Evolutionary conservation across 2,888 invertebrate species (phyloP), one percentile per base, ranked within the genome.

Genomic region (Aplocera efformata): DNA sequence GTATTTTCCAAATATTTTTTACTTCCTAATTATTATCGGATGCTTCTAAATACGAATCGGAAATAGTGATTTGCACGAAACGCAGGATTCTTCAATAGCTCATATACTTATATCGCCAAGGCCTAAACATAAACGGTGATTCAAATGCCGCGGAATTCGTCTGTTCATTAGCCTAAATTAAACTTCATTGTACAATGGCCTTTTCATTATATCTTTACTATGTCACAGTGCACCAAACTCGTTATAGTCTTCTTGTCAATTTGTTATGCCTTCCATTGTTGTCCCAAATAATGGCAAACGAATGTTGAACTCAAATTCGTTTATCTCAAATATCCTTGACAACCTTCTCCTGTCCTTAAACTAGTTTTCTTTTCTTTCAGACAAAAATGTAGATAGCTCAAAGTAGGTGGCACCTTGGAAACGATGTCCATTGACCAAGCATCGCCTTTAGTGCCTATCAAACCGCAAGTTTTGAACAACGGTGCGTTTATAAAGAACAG

Each of bases 391-490:
- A 85, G 85, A 80, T 82, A 77, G 75, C 65, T 48, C 61, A 61
- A 63, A 56, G 67, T 79, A 74, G 71, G 67, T 72, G 59, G 56
- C 58, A 54, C 68, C 74, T 75, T 56, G 68, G 68, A 73, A 72
- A 88, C 77, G 79, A 88, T 89, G 89, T 88, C 89, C 67, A 79
- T 88, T 74, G 88, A 89, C 64, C 88, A 88, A 75, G 84, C 88
- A 47, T 86, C 88, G 38, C 88, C 89, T 56, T 60, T 88, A 61
- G 88, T 89, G 70, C 88, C 89, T 41, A 88, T 89, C 63, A 88
- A 83, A 62, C 89, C 88, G 32, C 89, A 88, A 72, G 78, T 88
- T 53, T 82, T 88, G 60, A 89, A 88, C 64, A 89, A 89, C 63
- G 81, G 81, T 60, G 72, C 83, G 39, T 88, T 89, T 52, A 83